Base-by-base conservation (phyloP, 2,888 invertebrate genomes). In the Drosophila peninsularis region DNA sequence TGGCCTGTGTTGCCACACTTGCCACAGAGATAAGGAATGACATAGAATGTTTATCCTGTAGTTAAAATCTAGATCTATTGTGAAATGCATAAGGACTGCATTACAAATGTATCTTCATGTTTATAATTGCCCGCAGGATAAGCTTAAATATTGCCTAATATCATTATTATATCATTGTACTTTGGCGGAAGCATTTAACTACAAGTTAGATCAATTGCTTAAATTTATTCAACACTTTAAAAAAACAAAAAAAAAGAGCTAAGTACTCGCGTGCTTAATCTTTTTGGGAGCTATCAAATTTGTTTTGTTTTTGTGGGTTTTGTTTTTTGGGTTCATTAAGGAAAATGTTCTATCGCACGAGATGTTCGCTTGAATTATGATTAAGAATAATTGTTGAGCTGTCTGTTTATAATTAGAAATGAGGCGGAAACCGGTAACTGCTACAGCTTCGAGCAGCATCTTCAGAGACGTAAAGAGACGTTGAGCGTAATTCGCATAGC, bases 361-460 rank as follows among this genome's bases (percentile, higher is more conserved):
- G 57, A 72, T 64, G 66, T 75, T 58, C 54, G 75, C 67, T 70
- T 79, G 75, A 79, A 88, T 88, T 87, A 77, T 83, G 77, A 87
- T 87, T 58, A 80, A 71, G 64, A 82, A 70, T 80, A 86, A 86
- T 88, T 82, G 68, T 87, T 82, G 87, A 64, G 67, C 50, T 72
- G 68, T 65, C 62, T 52, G 78, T 78, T 87, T 83, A 83, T 75
- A 84, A 78, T 89, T 89, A 87, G 83, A 89, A 89, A 78, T 83
- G 83, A 83, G 82, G 65, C 82, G 89, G 81, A 89, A 83, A 83
- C 89, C 81, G 76, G 86, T 75, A 81, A 78, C 68, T 55, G 49
- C 27, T 11, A 61, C 54, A 77, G 47, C 63, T 63, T 76, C 50
- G 50, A 78, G 87, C 71, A 83, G 68, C 82, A 52, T 68, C 73